Conservation (phyloP, 2,113 vertebrate genomes). For the Gasterosteus aculeatus region DNA sequence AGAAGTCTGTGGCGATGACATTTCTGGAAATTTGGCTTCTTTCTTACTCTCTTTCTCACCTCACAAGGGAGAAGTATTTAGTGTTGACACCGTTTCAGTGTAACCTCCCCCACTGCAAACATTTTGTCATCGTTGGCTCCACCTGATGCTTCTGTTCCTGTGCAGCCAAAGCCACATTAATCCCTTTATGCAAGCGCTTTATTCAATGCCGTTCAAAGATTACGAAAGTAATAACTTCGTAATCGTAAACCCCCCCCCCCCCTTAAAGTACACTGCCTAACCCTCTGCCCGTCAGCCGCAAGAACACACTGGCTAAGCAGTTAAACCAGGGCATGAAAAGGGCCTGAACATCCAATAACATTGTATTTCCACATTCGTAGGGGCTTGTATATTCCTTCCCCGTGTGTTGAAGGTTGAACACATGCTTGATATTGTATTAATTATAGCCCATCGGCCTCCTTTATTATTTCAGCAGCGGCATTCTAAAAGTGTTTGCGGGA, state of each 20-base stretch:
- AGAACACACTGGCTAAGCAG: background rate
- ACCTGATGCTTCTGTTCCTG: background rate
- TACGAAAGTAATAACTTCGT: background rate
- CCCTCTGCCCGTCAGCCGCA: background rate
- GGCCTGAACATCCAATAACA: background rate
- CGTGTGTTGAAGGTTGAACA: constrained; percentile 17
- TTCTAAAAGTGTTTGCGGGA: constrained; percentile 18
- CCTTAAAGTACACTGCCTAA: background rate
- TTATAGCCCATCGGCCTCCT: background rate
- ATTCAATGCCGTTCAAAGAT: background rate
- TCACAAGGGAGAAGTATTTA: background rate
- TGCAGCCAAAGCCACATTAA: background rate
- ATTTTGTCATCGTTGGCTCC: constrained; percentile 1
- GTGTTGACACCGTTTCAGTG: background rate
- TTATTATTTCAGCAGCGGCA: constrained; percentile 21
- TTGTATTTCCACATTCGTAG: background rate
- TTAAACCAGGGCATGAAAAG: background rate
- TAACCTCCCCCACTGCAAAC: background rate
- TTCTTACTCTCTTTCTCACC: background rate
- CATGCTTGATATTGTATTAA: constrained; percentile 19
- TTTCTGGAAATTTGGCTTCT: background rate
- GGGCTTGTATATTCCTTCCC: no score
- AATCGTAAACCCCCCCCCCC: no score
- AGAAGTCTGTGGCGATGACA: background rate
- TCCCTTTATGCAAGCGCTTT: background rate